Evolutionary conservation across 1,140 invertebrate species (phyloP).

Genomic region (Drosophila ogumai): DNA sequence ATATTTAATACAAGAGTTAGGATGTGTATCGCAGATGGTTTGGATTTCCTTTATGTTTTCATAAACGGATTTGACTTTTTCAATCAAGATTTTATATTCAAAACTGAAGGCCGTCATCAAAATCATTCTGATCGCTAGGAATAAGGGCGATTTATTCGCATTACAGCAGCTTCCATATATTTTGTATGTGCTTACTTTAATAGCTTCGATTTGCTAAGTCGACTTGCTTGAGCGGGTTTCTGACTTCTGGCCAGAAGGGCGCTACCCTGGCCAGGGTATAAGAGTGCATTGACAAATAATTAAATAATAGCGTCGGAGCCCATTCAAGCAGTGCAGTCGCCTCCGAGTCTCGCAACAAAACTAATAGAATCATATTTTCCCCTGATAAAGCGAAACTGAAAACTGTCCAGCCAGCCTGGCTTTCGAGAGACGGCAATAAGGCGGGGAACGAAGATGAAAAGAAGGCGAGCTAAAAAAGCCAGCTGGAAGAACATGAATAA

Average conservation of each 20-base stretch:
- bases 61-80: too few species aligned
- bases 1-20: too few species aligned
- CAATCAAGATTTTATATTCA: too few species aligned
- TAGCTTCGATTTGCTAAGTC: not conserved
- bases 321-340: conserved; percentile 54
- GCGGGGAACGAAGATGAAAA: conserved; percentile 1
- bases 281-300: conserved; percentile 72
- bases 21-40: too few species aligned
- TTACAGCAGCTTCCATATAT: not conserved
- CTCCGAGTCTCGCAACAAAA: conserved; percentile 42
- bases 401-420: conserved; percentile 64
- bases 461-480: conserved; percentile 13
- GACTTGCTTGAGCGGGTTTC: not conserved
- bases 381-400: conserved; percentile 43
- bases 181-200: not conserved
- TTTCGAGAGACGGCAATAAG: conserved; percentile 41
- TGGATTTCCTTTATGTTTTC: too few species aligned
- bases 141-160: not conserved
- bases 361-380: conserved; percentile 71
- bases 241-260: not conserved
- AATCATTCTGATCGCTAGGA: not conserved
- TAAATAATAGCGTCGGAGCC: conserved; percentile 68
- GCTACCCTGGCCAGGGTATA: not conserved
- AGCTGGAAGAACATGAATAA: conserved; percentile 63
- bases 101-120: not conserved